Conservation (phyloP, 2,888 invertebrate species). For the Platycheirus albimanus region DNA sequence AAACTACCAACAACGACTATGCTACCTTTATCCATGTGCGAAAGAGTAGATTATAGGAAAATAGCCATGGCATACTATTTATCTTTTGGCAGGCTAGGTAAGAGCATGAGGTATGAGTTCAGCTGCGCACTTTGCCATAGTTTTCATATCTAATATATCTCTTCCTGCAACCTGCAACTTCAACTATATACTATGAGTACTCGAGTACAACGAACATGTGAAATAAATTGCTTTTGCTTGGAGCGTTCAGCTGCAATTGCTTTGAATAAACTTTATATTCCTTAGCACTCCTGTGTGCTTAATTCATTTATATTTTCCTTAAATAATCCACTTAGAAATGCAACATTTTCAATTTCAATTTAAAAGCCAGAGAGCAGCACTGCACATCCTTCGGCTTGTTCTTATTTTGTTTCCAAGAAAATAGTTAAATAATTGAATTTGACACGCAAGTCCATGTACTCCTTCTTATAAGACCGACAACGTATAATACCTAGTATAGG, state of each 20-base stretch:
- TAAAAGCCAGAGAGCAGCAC: constrained; percentile 48
- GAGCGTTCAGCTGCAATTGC: constrained; percentile 61
- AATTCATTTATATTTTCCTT: constrained; percentile 67
- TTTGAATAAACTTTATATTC: constrained; percentile 59
- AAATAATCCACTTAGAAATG: constrained; percentile 70
- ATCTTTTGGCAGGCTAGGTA: neutral
- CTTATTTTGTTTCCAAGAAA: constrained; percentile 61
- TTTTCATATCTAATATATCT: neutral
- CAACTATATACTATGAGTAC: too few species aligned
- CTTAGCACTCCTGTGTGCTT: constrained; percentile 50
- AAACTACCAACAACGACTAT: neutral
- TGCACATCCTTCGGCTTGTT: constrained; percentile 56
- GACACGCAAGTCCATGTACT: constrained; percentile 53
- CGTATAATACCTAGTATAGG: neutral
- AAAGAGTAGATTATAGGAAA: neutral
- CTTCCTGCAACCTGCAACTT: neutral
- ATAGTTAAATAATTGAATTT: constrained; percentile 71
- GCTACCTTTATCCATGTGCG: too few species aligned
- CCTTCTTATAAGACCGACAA: too few species aligned
- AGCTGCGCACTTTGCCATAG: neutral
- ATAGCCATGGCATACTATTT: constrained; percentile 2
- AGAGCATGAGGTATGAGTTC: neutral
- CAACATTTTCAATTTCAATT: constrained; percentile 71
- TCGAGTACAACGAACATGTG: constrained; percentile 41
- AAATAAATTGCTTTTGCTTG: constrained; percentile 65